Conservation (phyloP, 2,113 vertebrate genomes). For the Danionella cerebrum region DNA sequence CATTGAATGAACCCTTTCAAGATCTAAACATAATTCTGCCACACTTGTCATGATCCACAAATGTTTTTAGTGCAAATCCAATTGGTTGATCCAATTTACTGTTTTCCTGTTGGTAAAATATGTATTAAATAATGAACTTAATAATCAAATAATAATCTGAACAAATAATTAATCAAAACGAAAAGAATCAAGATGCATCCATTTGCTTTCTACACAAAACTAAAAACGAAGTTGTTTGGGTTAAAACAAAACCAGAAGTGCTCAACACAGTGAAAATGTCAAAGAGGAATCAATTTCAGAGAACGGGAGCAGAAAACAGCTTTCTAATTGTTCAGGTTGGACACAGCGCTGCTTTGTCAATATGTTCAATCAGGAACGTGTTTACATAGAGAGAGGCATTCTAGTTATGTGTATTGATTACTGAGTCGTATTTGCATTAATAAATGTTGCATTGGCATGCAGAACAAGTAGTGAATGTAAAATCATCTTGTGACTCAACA, state of each 20-base stretch:
- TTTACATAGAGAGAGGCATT: slow-evolving; percentile 62
- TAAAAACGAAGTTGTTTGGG: background rate
- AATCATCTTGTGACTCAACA: background rate
- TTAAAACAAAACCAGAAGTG: slow-evolving; percentile 20
- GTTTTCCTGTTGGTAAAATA: too few species aligned
- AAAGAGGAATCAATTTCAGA: slow-evolving; percentile 18
- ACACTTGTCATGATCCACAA: too few species aligned
- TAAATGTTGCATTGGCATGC: slow-evolving; percentile 55
- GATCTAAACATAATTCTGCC: too few species aligned
- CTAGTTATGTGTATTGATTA: slow-evolving; percentile 70
- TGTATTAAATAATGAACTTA: too few species aligned
- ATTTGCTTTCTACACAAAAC: too few species aligned
- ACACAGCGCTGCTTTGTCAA: slow-evolving; percentile 51
- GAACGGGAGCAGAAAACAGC: background rate
- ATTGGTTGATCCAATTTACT: too few species aligned
- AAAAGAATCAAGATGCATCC: too few species aligned
- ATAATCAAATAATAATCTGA: too few species aligned
- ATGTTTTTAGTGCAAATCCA: too few species aligned
- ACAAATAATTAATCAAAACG: too few species aligned
- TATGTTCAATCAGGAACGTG: slow-evolving; percentile 77
- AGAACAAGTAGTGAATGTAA: background rate
- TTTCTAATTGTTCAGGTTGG: slow-evolving; percentile 60
- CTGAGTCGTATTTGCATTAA: slow-evolving; percentile 66
- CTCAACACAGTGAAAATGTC: slow-evolving; percentile 24
- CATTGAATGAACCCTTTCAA: too few species aligned